phyloP scores from a whole-genome alignment of 2,113 vertebrate genomes.

The Myotis yumanensis region DNA sequence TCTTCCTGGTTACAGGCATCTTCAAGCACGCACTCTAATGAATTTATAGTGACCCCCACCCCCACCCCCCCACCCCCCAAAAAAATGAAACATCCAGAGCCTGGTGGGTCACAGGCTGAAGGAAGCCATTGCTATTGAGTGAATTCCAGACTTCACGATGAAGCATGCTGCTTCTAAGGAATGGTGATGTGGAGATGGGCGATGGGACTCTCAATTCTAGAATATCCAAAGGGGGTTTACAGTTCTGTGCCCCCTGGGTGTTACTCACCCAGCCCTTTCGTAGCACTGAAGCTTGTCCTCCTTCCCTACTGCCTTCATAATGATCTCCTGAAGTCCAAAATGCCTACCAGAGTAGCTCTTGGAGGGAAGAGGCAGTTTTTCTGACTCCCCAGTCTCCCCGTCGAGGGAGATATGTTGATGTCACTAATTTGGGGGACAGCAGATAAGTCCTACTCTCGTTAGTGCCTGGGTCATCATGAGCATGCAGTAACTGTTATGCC shows the following conservation, averaged over 20 bases:
- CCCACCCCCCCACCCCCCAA: neutral
- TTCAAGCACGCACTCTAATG: neutral
- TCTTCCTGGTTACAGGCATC: neutral
- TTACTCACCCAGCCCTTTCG: neutral
- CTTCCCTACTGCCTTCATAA: neutral
- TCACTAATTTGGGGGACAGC: neutral
- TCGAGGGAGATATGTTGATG: neutral
- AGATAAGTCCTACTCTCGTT: neutral
- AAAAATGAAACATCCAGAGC: neutral
- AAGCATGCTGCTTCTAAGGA: neutral
- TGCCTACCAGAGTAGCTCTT: neutral
- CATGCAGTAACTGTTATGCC: neutral
- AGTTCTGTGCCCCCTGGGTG: neutral
- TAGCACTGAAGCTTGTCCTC: neutral
- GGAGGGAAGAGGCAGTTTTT: neutral
- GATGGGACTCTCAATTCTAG: neutral
- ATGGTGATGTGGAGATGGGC: accelerated
- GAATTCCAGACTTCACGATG: neutral
- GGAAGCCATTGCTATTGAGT: neutral
- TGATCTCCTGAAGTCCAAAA: neutral
- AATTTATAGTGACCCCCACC: neutral
- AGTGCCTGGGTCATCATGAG: neutral
- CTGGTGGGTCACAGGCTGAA: accelerated
- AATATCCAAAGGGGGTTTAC: neutral
- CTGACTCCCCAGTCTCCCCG: neutral